Evolutionary conservation across 2,888 invertebrate genomes (phyloP).

Genomic region (Chouioia cunea): DNA sequence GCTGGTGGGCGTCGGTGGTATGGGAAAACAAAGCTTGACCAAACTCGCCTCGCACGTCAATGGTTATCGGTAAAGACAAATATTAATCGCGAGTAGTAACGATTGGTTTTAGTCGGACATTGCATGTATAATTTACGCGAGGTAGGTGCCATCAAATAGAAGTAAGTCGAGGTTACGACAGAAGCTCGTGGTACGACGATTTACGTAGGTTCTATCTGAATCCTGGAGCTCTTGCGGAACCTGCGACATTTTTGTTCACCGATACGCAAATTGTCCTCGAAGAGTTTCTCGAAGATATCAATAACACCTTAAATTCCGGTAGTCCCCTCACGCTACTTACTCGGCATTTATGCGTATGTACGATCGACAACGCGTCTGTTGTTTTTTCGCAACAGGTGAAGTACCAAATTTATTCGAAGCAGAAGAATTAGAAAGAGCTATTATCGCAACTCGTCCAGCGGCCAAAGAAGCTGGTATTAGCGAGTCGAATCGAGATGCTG

Average conservation of each 20-base stretch:
- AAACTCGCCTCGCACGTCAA: constrained; percentile 87
- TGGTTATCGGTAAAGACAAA: constrained; percentile 78
- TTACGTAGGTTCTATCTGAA: constrained; percentile 82
- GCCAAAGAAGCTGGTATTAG: constrained; percentile 80
- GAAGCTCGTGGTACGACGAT: constrained; percentile 87
- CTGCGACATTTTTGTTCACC: constrained; percentile 88
- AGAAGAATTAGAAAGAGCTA: constrained; percentile 87
- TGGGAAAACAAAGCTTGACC: constrained; percentile 91
- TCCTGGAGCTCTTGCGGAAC: constrained; percentile 81
- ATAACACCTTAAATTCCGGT: constrained; percentile 92
- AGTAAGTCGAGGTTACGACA: constrained; percentile 86
- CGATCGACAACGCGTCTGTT: constrained; percentile 26
- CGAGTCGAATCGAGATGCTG: constrained; percentile 79
- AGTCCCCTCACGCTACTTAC: constrained; percentile 20
- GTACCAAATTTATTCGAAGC: constrained; percentile 92
- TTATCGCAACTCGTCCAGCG: constrained; percentile 79
- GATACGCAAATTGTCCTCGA: constrained; percentile 92
- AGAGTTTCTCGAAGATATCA: constrained; percentile 92
- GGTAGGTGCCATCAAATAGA: constrained; percentile 89
- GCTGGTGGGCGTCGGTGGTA: constrained; percentile 89
- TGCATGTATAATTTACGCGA: no score
- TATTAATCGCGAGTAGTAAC: not conserved
- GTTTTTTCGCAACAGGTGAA: constrained; percentile 73
- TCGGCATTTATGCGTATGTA: not conserved
- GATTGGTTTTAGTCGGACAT: no score